Evolutionary conservation across 1,140 invertebrate species (phyloP).

Genomic region (Drosophila baimaii): DNA sequence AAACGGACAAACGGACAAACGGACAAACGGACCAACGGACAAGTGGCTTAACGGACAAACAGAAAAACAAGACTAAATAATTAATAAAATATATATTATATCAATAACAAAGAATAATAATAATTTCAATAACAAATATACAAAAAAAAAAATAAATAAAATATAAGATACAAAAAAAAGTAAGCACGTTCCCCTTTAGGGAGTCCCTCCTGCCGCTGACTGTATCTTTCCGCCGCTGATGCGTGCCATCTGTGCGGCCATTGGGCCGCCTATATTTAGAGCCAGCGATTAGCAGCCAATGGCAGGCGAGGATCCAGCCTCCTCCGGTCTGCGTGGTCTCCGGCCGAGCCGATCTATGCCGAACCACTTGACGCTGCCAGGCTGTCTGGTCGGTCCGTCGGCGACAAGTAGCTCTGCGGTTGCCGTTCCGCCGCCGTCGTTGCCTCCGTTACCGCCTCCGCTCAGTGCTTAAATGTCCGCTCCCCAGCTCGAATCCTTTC

Average conservation of each 20-base stretch:
- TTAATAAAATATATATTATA: neutral
- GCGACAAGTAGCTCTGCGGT: constrained; percentile 49
- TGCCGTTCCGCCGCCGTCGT: neutral
- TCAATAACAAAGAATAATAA: neutral
- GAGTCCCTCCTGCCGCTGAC: neutral
- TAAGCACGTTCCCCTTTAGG: neutral
- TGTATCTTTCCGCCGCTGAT: constrained; percentile 49
- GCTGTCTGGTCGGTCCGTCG: constrained; percentile 57
- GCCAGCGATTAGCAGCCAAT: constrained; percentile 80
- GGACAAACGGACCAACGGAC: too few species aligned
- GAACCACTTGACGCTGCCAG: constrained; percentile 70
- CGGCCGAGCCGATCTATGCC: neutral
- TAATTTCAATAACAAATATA: neutral
- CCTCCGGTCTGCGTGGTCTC: neutral
- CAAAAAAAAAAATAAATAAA: neutral
- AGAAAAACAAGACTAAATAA: too few species aligned
- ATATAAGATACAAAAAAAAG: constrained; percentile 11
- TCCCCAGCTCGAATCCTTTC: constrained; percentile 46
- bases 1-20: too few species aligned
- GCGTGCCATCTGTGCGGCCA: constrained; percentile 67
- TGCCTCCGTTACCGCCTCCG: neutral
- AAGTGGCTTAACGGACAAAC: too few species aligned
- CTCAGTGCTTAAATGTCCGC: constrained; percentile 48
- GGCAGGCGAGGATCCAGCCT: constrained; percentile 35
- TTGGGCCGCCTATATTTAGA: constrained; percentile 71